Evolutionary conservation across 2,113 vertebrate genomes (phyloP), one percentile per base, ranked within the genome.

Genomic region (Agelaius phoeniceus): DNA sequence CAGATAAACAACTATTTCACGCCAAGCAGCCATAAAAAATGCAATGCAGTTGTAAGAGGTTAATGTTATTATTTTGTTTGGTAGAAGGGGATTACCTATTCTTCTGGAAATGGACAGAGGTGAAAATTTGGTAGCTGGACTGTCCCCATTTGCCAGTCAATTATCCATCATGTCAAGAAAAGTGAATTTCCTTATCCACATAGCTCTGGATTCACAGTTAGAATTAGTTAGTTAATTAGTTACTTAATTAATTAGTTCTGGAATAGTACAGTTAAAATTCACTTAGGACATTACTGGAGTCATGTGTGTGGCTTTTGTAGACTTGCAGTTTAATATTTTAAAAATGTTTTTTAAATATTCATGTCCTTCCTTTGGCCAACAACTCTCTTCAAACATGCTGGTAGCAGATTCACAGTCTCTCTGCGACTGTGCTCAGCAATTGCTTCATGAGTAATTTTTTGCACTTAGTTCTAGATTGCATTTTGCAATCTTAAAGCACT

Each of bases 291-390:
- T 41, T 71, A 41, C 27, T 46, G n/a, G 54, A 71, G 48, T 30
- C 2, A 7, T 43, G 26, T 44, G 17, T 13, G 57, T 41, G 67
- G 46, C 18, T 68, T 87, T 88, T 86, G 49, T 87, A 84, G 61
- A 78, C 51, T 24, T 39, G 7, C 27, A 7, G 26, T 74, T 93
- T 59, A 93, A 94, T 84, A 59, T 90, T 90, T 91, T 76, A 91
- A 87, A 87, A 87, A 80, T 26, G 5, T 74, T 89, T 91, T 51
- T 51, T 6, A 93, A 92, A 90, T 37, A 89, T 93, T 94, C 43
- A 57, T 77, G 17, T 63, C 55, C 33, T 82, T 91, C 58, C 58
- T 76, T 80, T 28, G 51, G 43, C 28, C 76, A 52, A 71, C 44
- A 89, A 49, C 21, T 11, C 26, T 75, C 57, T 78, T 81, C 76